Evolutionary conservation across 2,797 vertebrate genomes (phyloP).

Genomic region (Poeciliopsis turneri): DNA sequence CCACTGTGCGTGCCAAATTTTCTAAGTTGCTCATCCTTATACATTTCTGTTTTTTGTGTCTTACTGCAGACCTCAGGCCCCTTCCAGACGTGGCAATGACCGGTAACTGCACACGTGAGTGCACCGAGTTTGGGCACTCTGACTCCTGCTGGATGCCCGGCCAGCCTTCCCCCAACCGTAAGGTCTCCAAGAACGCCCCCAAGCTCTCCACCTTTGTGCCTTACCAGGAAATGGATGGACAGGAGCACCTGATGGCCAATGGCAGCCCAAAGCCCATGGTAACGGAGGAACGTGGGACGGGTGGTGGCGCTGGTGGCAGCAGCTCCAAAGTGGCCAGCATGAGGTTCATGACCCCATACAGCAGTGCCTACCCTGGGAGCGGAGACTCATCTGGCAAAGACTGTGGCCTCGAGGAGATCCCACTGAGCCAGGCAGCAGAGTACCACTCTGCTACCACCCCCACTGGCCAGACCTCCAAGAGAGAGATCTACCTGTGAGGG

Average conservation of each 20-base stretch:
- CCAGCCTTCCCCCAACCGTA: conserved; percentile 92
- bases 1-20: background rate
- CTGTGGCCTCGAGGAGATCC: conserved; percentile 95
- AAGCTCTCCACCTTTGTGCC: conserved; percentile 99
- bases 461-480: conserved; percentile 93
- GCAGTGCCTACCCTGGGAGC: conserved; percentile 94
- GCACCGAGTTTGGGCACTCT: conserved; percentile 97
- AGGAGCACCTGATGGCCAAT: conserved; percentile 90
- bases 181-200: conserved; percentile 88
- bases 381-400: conserved; percentile 92
- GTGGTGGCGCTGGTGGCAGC: conserved; percentile 68
- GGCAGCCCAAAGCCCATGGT: conserved; percentile 89
- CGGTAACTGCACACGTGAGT: conserved; percentile 96
- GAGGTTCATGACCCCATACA: conserved; percentile 96
- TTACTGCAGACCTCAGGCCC: conserved; percentile 90
- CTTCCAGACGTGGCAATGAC: conserved; percentile 98
- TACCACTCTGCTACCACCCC: conserved; percentile 90
- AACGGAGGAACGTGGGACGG: conserved; percentile 86
- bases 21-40: background rate
- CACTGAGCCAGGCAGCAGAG: conserved; percentile 95
- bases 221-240: conserved; percentile 97
- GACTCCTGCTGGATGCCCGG: conserved; percentile 99
- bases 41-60: background rate
- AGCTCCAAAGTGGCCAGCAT: conserved; percentile 94
- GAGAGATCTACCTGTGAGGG: conserved; percentile 98